Evolutionary conservation across 1,140 invertebrate species (phyloP).

Genomic region (Hestina assimilis): DNA sequence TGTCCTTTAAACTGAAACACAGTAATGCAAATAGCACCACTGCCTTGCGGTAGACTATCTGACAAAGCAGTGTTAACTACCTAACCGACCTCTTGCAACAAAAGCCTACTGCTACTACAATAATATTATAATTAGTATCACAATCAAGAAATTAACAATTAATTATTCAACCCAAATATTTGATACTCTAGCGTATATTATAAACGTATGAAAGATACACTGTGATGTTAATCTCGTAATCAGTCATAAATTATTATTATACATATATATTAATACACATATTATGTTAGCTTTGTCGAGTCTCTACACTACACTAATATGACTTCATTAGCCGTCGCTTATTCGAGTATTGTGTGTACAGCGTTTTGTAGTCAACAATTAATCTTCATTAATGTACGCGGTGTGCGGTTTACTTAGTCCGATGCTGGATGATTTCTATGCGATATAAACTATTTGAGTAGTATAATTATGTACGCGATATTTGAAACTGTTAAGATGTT

Average conservation of each 20-base stretch:
- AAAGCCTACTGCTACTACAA: too few species aligned
- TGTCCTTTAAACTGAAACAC: too few species aligned
- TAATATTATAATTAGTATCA: too few species aligned
- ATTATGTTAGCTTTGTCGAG: constrained; percentile 2
- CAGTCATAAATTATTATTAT: neutral
- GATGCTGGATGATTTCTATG: constrained; percentile 6
- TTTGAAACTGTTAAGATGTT: too few species aligned
- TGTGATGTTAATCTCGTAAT: neutral
- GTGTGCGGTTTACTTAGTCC: constrained; percentile 37
- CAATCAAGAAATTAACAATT: too few species aligned
- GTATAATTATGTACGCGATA: neutral
- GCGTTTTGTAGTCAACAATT: constrained; percentile 44
- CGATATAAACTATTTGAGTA: neutral
- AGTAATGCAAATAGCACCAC: too few species aligned
- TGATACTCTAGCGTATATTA: neutral
- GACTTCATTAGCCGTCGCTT: constrained; percentile 19
- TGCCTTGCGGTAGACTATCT: too few species aligned
- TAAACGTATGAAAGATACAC: neutral
- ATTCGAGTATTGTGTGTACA: constrained; percentile 21
- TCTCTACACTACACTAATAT: constrained; percentile 19
- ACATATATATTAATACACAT: neutral
- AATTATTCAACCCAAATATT: too few species aligned
- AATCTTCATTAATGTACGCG: constrained; percentile 58
- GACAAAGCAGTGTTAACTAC: too few species aligned
- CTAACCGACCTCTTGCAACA: too few species aligned